Conservation (phyloP, 2,888 invertebrate genomes). For the Helleia helle region DNA sequence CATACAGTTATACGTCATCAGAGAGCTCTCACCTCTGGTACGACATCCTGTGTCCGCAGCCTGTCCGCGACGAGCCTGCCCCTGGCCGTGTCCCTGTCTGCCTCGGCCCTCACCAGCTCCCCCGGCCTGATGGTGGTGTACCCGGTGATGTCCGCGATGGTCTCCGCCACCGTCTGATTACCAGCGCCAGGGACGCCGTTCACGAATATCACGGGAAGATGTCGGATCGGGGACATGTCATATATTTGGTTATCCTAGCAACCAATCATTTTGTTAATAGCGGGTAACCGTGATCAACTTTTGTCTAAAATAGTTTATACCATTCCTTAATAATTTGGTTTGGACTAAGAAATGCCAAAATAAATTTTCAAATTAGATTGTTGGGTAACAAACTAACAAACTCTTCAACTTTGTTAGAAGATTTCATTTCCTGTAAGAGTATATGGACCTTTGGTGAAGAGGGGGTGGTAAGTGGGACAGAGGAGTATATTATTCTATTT, state of each 20-base stretch:
- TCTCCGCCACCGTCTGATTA: conserved; percentile 62
- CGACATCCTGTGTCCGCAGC: conserved; percentile 49
- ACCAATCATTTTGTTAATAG: background rate
- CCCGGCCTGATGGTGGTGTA: conserved; percentile 63
- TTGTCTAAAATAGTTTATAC: too few relatives aligned
- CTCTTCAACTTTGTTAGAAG: too few relatives aligned
- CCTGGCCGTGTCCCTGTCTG: conserved; percentile 59
- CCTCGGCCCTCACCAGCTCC: conserved; percentile 60
- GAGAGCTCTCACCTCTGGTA: conserved; percentile 59
- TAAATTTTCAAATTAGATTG: too few relatives aligned
- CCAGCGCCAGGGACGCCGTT: conserved; percentile 68
- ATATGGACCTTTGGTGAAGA: too few relatives aligned
- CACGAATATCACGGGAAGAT: conserved; percentile 64
- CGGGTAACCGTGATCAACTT: too few relatives aligned
- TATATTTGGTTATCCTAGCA: conserved; percentile 36
- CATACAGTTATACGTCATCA: too few relatives aligned
- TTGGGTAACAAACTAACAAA: too few relatives aligned
- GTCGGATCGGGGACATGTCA: conserved; percentile 60
- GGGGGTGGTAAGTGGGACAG: too few relatives aligned
- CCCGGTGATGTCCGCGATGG: conserved; percentile 59
- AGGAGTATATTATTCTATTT: too few relatives aligned
- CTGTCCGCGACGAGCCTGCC: conserved; percentile 63
- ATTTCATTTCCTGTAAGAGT: too few relatives aligned
- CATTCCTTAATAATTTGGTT: too few relatives aligned
- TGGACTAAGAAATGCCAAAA: too few relatives aligned